Base-by-base conservation (phyloP, 2,113 vertebrate species). In the Craseonycteris thonglongyai region DNA sequence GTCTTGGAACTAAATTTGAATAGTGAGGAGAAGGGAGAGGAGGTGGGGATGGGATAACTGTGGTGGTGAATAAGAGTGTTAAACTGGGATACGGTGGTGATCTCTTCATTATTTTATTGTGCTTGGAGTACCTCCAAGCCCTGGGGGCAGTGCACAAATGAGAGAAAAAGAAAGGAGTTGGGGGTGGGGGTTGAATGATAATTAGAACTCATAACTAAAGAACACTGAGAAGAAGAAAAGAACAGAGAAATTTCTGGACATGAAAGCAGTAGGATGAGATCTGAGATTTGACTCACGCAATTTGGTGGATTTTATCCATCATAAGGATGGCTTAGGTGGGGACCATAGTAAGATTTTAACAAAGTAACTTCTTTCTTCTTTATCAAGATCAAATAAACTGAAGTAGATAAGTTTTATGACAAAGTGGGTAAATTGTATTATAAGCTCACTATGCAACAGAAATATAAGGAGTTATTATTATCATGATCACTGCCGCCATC, bases 1-100 rank as follows among this genome's bases (percentile, higher is more conserved):
- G 90, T 96, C 96, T 97, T 95, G 97, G 95, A 97, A 96, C 95
- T 97, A 88, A 38, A 91, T 78, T 58, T 98, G 95, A 98, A 98
- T 96, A 97, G 96, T 81, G 45, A 94, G 87, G 85, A 95, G 96
- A 91, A 96, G 94, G 82, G 93, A 83, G 40, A 58, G 75, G 68
- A 91, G 86, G 30, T 85, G 40, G 59, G 30, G 18, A 86, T 24
- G 9, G 35, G 78, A 81, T 26, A 13, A 33, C 22, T 40, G 47
- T 47, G 12, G 26, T 40, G 71, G 45, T 90, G 91, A 96, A 68
- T 85, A 78, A 33, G 30, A 54, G 24, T 11, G 45, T 51, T 65
- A 93, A 95, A 94, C 42, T 42, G 74, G 51, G 65, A 58, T 76
- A 74, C n/a, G 7, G 38, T 21, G 14, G 49, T 92, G 78, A 96